These are phyloP conservation scores for Neoascia interrupta DNA, from an alignment of 2,888 invertebrate species.

Conservation along the genomic window DNA sequence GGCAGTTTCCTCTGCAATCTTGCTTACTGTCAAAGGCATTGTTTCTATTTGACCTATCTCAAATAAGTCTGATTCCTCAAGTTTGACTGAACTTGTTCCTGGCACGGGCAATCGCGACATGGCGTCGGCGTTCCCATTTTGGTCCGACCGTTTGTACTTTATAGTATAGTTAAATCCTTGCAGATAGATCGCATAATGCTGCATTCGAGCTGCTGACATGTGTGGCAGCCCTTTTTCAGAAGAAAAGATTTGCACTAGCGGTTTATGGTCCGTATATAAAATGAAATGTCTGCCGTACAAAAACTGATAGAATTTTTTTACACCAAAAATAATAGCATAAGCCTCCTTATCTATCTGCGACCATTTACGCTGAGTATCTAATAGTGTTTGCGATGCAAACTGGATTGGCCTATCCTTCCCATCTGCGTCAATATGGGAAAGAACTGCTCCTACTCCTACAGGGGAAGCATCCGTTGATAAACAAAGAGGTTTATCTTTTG, in stretches of 20 bases:
- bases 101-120: neutral
- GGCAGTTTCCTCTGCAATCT: conserved; percentile 13
- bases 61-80: neutral
- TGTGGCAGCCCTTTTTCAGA: neutral
- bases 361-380: neutral
- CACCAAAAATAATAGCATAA: neutral
- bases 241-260: conserved; percentile 11
- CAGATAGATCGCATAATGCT: neutral
- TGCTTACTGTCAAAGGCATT: conserved; percentile 8
- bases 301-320: conserved; percentile 4
- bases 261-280: conserved; percentile 1
- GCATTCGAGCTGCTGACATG: conserved; percentile 10
- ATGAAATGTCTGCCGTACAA: neutral
- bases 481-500: neutral
- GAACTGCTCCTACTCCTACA: conserved; percentile 72
- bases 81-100: neutral
- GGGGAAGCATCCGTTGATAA: conserved; percentile 57
- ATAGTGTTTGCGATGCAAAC: conserved; percentile 9
- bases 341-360: conserved; percentile 1
- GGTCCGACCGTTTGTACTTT: conserved; percentile 6
- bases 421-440: conserved; percentile 69
- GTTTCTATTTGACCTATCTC: neutral
- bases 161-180: neutral
- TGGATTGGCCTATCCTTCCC: conserved; percentile 74
- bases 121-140: neutral